Percentiles rank a stretch among this genome's conserved stretches.
Conservation (phyloP, 2,888 invertebrate species). For the Ashinkailepas kermadecensis region DNA sequence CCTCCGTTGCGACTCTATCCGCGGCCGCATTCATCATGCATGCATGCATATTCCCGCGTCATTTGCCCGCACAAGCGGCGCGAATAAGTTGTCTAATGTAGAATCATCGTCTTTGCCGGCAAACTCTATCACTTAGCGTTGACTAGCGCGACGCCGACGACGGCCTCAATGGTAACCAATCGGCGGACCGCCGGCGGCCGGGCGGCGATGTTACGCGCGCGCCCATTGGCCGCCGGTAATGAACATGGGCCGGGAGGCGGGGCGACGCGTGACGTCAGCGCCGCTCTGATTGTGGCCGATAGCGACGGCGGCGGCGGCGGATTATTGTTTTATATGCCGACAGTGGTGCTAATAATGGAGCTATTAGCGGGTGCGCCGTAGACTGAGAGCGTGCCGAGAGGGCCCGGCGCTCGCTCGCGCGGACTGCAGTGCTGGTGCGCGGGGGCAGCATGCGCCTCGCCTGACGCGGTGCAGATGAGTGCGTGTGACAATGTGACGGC, state of each 20-base stretch:
- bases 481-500: neutral
- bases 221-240: neutral
- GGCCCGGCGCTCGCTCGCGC: too few relatives aligned
- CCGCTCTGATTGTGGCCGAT: neutral
- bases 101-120: neutral
- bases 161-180: neutral
- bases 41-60: neutral
- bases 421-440: too few relatives aligned
- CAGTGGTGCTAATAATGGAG: slow-evolving; percentile 17
- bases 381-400: neutral
- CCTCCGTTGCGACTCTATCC: neutral
- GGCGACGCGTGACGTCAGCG: neutral
- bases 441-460: too few relatives aligned
- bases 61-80: neutral
- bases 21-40: neutral
- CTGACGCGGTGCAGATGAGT: neutral
- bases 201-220: neutral
- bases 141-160: neutral
- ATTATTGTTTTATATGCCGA: slow-evolving; percentile 21
- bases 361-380: neutral
- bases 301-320: neutral
- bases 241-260: slow-evolving; percentile 2
- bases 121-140: neutral
- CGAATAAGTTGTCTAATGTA: slow-evolving; percentile 19
- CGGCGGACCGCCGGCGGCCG: neutral